A percentile compares a stretch with the other conserved stretches of the same genome.
These are phyloP conservation scores for Uropsilus gracilis DNA, from an alignment of 2,113 vertebrate genomes.

Conservation along the genomic window DNA sequence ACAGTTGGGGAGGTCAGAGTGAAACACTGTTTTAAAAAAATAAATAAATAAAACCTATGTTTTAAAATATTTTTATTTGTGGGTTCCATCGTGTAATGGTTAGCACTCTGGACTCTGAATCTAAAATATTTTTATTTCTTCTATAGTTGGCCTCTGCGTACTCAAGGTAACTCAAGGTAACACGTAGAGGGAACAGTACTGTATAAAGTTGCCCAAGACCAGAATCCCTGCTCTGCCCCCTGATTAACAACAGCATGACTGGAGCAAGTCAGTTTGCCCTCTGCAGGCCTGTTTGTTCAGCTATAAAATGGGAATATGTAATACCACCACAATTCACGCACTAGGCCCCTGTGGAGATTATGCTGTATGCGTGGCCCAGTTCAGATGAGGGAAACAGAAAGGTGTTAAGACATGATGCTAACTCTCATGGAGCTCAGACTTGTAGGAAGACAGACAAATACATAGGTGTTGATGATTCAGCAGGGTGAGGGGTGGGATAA, in stretches of 20 bases:
- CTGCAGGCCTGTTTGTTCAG: neutral
- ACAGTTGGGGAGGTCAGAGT: neutral
- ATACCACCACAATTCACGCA: neutral
- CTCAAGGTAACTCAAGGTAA: too few relatives aligned
- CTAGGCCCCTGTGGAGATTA: neutral
- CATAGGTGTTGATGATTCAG: neutral
- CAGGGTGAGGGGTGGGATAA: accelerated
- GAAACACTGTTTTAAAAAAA: neutral
- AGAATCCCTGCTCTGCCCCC: neutral
- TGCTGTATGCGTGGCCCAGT: neutral
- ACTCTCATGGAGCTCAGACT: neutral
- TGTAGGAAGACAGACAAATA: neutral
- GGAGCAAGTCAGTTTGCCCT: neutral
- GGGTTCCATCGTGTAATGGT: too few relatives aligned
- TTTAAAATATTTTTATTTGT: too few relatives aligned
- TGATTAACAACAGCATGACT: neutral
- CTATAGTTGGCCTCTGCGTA: neutral
- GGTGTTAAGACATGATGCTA: neutral
- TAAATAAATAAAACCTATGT: neutral
- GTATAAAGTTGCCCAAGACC: neutral
- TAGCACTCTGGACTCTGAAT: too few relatives aligned
- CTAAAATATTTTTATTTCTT: neutral
- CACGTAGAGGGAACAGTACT: neutral
- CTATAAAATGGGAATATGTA: neutral
- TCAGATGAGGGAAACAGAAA: neutral